A percentile compares a stretch with the other conserved stretches of the same genome.
Conservation (phyloP, 2,888 invertebrate species). For the Tetragonula carbonaria region DNA sequence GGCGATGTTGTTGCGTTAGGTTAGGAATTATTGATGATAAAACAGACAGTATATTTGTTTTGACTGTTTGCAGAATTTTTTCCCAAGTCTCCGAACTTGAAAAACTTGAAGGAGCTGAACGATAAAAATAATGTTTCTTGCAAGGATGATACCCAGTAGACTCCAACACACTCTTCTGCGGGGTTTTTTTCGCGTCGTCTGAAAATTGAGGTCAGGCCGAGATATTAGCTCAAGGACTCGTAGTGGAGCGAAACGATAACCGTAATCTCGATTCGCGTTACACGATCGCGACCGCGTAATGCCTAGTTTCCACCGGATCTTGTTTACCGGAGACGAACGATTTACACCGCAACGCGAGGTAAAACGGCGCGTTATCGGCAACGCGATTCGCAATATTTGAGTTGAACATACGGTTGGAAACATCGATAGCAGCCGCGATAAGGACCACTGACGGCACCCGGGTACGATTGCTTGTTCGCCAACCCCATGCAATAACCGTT, state of each 20-base stretch:
- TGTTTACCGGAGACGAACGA: slow-evolving; percentile 52
- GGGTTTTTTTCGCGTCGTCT: neutral
- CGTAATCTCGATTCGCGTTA: slow-evolving; percentile 20
- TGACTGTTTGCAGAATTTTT: too few relatives aligned
- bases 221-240: slow-evolving; percentile 14
- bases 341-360: slow-evolving; percentile 45
- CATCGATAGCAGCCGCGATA: slow-evolving; percentile 65
- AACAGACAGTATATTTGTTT: too few relatives aligned
- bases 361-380: slow-evolving; percentile 54
- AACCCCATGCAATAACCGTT: slow-evolving; percentile 65
- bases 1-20: too few relatives aligned
- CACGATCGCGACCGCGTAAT: slow-evolving; percentile 26
- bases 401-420: slow-evolving; percentile 62
- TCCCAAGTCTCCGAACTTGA: too few relatives aligned
- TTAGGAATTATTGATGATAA: too few relatives aligned
- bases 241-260: slow-evolving; percentile 21
- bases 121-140: too few relatives aligned
- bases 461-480: slow-evolving; percentile 53
- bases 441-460: slow-evolving; percentile 39
- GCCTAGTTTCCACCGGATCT: slow-evolving; percentile 13
- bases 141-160: too few relatives aligned
- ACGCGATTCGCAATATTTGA: slow-evolving; percentile 69
- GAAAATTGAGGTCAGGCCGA: neutral
- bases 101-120: too few relatives aligned
- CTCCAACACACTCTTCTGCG: too few relatives aligned